Conservation (phyloP, 2,113 vertebrate genomes). For the Plectropomus leopardus region DNA sequence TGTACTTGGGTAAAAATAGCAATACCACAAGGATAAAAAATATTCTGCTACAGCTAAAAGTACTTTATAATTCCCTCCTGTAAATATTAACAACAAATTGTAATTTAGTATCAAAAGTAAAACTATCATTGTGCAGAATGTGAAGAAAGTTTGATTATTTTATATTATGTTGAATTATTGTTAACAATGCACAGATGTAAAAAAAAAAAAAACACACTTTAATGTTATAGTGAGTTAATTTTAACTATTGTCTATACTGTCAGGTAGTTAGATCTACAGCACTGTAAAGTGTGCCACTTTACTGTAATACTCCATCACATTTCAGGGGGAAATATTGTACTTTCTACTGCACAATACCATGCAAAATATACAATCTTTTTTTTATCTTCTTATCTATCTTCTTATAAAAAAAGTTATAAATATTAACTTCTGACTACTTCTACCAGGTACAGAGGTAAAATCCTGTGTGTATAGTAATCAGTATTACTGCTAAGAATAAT, state of each 20-base stretch:
- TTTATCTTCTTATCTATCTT: too few species aligned
- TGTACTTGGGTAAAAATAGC: not conserved
- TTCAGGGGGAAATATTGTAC: not conserved
- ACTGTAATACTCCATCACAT: not conserved
- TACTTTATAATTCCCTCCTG: too few species aligned
- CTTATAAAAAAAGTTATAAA: not conserved
- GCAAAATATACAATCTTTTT: too few species aligned
- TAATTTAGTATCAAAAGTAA: too few species aligned
- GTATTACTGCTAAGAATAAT: not conserved
- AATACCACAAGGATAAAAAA: not conserved
- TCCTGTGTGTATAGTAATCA: not conserved
- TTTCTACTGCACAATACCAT: too few species aligned
- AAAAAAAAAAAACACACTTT: not conserved
- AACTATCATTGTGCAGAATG: not conserved
- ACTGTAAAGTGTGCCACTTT: not conserved
- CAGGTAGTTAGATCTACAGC: not conserved
- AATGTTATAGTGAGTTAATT: not conserved
- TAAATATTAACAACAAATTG: not conserved
- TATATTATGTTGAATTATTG: not conserved
- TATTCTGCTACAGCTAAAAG: not conserved
- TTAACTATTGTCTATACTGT: not conserved
- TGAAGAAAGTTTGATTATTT: not conserved
- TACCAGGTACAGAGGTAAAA: too few species aligned
- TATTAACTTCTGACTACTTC: not conserved
- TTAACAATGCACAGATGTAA: not conserved